Base-by-base conservation (phyloP, 35 echinoderm and acorn worm genomes). In the Ophioderma brevispina region DNA sequence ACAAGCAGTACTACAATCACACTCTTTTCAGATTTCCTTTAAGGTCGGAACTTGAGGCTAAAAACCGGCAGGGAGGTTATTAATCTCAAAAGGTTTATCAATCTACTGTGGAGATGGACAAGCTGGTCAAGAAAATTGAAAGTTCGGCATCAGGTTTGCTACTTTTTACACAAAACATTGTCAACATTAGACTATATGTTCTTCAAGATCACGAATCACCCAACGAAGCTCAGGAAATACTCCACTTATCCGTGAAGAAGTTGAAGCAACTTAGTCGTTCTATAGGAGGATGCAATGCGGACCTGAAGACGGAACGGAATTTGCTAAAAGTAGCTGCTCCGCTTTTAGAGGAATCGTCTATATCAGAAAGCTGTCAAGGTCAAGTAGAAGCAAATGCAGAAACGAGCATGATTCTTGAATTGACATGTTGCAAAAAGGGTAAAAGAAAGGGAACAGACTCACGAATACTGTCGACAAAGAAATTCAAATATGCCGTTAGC, bases 11-110 rank as follows among this genome's bases (percentile, higher is more conserved):
- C 30, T 98, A 87, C 56, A 35, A 92, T 10, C 84, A 88, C 25
- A 98, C 96, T 17, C 80, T 98, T 13, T 92, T 98, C 37, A 79
- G 96, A 31, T 84, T 98, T 13, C 96, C 96, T 21, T 77, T 98
- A 1, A 91, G 97, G 40, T 87, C 52, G n/a, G 32, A 91, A 31
- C 46, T 36, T 13, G 92, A 77, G 1, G 79, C 55, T 28, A 79
- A 82, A 52, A 88, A 85, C 38, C 32, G 55, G n/a, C 13, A 89
- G 85, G 35, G 84, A 92, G 35, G 33, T 38, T 86, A 31, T 35
- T 64, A 35, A 49, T 85, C 4, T 55, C 56, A 34, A 55, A 85
- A 0, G 43, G 34, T 85, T 37, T 85, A 37, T 64, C 46, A 85
- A 23, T 85, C 83, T 18, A 64, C 1, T 15, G 83, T 64, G 23